A percentile compares a stretch with the other conserved stretches of the same genome.
Conservation (phyloP, 2,888 invertebrate genomes). For the Galerucella nymphaeae region DNA sequence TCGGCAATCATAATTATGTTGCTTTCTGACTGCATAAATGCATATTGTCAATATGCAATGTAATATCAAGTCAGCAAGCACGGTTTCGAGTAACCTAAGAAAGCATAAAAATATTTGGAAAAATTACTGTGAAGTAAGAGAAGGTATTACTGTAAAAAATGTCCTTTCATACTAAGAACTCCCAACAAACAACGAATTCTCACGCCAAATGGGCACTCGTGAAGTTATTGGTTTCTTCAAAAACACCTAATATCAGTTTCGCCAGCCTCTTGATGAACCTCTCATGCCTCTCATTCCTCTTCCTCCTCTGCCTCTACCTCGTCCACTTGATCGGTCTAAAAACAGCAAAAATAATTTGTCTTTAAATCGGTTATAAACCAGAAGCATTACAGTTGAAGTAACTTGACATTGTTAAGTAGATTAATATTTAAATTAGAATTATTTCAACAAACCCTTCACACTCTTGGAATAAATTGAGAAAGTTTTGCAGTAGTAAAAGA, state of each 20-base stretch:
- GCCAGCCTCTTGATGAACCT: constrained; percentile 52
- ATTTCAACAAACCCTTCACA: too few relatives aligned
- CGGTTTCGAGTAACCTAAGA: too few relatives aligned
- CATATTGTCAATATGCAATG: too few relatives aligned
- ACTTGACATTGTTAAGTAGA: too few relatives aligned
- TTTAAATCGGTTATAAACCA: too few relatives aligned
- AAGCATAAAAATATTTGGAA: background rate
- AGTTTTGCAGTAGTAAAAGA: too few relatives aligned
- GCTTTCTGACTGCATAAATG: too few relatives aligned
- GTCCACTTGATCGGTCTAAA: constrained; percentile 59
- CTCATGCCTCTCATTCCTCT: constrained; percentile 65
- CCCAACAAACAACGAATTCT: background rate
- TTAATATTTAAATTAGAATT: too few relatives aligned
- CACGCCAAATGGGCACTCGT: background rate
- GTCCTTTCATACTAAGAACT: constrained; percentile 6
- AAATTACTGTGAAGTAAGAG: background rate
- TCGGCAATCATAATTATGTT: too few relatives aligned
- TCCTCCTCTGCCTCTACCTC: constrained; percentile 50
- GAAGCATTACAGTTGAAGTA: too few relatives aligned
- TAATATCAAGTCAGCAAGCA: too few relatives aligned
- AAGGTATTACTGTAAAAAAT: constrained; percentile 8
- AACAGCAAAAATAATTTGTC: background rate
- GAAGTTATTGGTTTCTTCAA: background rate
- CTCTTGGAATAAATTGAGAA: too few relatives aligned
- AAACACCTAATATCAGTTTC: constrained; percentile 50